phyloP scores from a whole-genome alignment of 2,888 invertebrate genomes.

The Noctua pronuba region DNA sequence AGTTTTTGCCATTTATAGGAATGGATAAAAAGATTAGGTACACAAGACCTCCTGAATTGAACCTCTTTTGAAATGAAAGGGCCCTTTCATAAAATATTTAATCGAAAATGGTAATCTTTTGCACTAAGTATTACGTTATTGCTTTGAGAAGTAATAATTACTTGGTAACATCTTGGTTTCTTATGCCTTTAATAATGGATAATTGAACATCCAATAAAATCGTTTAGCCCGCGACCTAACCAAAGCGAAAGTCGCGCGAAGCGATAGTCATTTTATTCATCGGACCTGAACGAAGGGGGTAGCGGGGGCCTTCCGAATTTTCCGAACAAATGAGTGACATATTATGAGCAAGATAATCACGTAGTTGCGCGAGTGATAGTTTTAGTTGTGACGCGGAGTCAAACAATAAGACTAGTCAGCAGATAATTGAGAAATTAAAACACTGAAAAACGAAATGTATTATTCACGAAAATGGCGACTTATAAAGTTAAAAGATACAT shows the following conservation, averaged over 20 bases:
- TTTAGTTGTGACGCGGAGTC: not conserved
- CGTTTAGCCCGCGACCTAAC: not conserved
- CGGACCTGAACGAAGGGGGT: not conserved
- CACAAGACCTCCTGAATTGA: not conserved
- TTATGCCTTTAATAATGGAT: not conserved
- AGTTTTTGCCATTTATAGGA: slow-evolving; percentile 14
- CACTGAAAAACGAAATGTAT: not conserved
- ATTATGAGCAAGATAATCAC: not conserved
- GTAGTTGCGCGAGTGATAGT: not conserved
- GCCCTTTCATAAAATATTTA: not conserved
- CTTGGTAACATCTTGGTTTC: not conserved
- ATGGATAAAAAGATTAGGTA: slow-evolving; percentile 1
- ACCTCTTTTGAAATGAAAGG: not conserved
- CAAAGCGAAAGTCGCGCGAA: not conserved
- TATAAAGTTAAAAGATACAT: slow-evolving; percentile 1
- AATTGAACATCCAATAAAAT: not conserved
- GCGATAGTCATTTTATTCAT: not conserved
- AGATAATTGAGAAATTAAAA: not conserved
- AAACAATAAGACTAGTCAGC: not conserved
- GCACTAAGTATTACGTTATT: not conserved
- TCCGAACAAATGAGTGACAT: not conserved
- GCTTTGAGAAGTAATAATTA: not conserved
- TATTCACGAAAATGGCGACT: too few species aligned
- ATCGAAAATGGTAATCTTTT: not conserved
- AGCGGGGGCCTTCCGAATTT: too few species aligned